phyloP scores from a whole-genome alignment of 2,797 vertebrate species.

The Alosa sapidissima region DNA sequence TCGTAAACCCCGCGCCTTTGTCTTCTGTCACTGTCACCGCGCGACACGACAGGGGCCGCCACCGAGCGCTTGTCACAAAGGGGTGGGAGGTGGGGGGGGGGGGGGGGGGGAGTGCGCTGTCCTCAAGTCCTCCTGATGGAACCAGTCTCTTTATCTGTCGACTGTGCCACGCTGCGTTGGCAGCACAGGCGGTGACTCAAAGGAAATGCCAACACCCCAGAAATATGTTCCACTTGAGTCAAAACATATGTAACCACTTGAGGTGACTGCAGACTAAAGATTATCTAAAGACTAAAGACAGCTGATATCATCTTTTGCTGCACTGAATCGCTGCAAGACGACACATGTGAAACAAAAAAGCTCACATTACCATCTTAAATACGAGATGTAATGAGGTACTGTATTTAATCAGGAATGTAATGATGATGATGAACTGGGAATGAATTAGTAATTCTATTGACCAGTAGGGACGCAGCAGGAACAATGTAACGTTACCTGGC shows the following conservation, averaged over 20 bases:
- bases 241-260: constrained; percentile 47
- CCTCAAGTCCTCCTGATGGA: not conserved
- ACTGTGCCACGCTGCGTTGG: not conserved
- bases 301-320: constrained; percentile 18
- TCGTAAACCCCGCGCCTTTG: constrained; percentile 68
- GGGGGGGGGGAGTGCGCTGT: not conserved
- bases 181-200: not conserved
- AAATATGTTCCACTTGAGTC: constrained; percentile 35
- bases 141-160: not conserved
- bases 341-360: not conserved
- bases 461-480: not conserved
- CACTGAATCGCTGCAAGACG: not conserved
- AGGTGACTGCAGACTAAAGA: constrained; percentile 35
- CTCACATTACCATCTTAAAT: not conserved
- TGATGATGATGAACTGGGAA: not conserved
- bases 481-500: not conserved
- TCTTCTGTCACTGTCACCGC: constrained; percentile 74
- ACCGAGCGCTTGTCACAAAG: not conserved
- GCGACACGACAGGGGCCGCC: constrained; percentile 11
- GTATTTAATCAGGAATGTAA: not conserved
- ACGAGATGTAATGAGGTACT: not conserved
- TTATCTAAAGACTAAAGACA: not conserved
- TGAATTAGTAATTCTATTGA: not conserved
- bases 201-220: constrained; percentile 30
- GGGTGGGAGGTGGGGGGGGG: not conserved